Conservation (phyloP, 2,113 vertebrate genomes). For the Gambusia affinis region DNA sequence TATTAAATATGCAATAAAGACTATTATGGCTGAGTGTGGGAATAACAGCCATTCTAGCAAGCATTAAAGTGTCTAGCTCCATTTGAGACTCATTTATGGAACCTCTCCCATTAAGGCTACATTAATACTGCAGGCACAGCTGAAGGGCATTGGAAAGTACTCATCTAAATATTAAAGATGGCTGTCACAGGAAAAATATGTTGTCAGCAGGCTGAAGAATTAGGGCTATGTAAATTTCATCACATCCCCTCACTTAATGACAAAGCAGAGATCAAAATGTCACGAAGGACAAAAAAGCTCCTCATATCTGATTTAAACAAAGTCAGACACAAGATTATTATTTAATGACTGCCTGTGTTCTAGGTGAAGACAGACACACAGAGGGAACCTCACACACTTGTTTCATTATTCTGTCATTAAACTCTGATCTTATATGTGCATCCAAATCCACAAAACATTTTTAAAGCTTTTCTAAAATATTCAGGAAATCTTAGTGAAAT, state of each 20-base stretch:
- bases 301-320: slow-evolving; percentile 73
- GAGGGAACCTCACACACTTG: slow-evolving; percentile 3
- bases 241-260: slow-evolving; percentile 71
- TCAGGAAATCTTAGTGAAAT: neutral
- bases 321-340: slow-evolving; percentile 73
- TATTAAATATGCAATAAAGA: slow-evolving; percentile 79
- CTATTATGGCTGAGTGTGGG: slow-evolving; percentile 71
- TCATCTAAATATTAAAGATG: slow-evolving; percentile 84
- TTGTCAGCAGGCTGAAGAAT: slow-evolving; percentile 78
- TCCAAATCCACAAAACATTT: slow-evolving; percentile 5
- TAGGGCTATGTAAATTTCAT: slow-evolving; percentile 78
- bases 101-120: slow-evolving; percentile 76
- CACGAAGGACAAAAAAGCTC: slow-evolving; percentile 69
- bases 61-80: slow-evolving; percentile 78
- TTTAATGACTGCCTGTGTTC: slow-evolving; percentile 64
- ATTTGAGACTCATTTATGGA: slow-evolving; percentile 80
- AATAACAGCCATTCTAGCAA: slow-evolving; percentile 74
- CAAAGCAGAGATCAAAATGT: slow-evolving; percentile 79
- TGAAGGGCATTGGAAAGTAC: slow-evolving; percentile 81
- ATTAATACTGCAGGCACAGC: slow-evolving; percentile 82
- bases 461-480: slow-evolving; percentile 7
- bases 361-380: slow-evolving; percentile 23
- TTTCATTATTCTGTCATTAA: slow-evolving; percentile 1
- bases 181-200: slow-evolving; percentile 78
- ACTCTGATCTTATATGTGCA: neutral